phyloP scores from a whole-genome alignment of 2,888 invertebrate genomes.

The Trissoscelio sp. region DNA sequence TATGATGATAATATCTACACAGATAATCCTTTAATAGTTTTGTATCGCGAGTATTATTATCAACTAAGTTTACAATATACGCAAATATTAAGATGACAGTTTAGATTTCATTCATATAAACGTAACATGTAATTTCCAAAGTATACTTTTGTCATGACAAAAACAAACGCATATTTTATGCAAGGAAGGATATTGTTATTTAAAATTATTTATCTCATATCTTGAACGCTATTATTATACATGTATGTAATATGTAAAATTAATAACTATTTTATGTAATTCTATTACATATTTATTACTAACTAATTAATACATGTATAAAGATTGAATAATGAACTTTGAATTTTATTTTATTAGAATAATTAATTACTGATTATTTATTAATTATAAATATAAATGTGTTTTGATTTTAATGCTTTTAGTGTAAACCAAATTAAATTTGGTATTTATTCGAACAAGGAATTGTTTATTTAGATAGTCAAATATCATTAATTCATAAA shows the following conservation, averaged over 20 bases:
- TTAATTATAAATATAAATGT: not conserved
- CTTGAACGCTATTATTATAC: not conserved
- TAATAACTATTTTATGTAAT: not conserved
- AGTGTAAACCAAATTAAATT: no score
- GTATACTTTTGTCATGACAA: not conserved
- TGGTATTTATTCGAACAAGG: no score
- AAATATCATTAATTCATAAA: not conserved
- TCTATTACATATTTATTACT: slow-evolving; percentile 11
- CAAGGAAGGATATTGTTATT: no score
- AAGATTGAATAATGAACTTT: not conserved
- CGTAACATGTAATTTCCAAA: not conserved
- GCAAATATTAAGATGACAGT: slow-evolving; percentile 20
- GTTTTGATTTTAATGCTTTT: no score
- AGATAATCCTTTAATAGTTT: slow-evolving; percentile 67
- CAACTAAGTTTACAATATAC: slow-evolving; percentile 15
- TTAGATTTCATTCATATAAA: slow-evolving; percentile 16
- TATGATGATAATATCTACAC: slow-evolving; percentile 61
- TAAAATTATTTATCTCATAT: not conserved
- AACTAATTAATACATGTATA: not conserved
- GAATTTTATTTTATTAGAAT: not conserved
- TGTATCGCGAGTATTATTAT: slow-evolving; percentile 27
- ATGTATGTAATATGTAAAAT: not conserved
- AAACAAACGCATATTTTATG: no score
- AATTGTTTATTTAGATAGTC: no score
- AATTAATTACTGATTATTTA: not conserved